Evolutionary conservation across 2,113 vertebrate species (phyloP).

Genomic region (Pandion haliaetus): DNA sequence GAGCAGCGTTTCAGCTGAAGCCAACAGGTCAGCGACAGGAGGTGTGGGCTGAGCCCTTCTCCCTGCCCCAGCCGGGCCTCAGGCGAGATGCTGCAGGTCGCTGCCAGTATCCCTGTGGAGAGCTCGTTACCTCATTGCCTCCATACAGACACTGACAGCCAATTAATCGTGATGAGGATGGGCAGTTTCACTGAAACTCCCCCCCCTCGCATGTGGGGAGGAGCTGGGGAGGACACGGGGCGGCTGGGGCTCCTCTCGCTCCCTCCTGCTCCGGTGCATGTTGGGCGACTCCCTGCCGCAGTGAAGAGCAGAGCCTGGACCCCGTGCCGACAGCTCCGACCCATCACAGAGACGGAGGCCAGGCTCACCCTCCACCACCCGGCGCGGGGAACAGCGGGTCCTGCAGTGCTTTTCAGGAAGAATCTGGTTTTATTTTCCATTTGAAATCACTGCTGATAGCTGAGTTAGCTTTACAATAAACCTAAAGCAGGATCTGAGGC

Average conservation of each 20-base stretch:
- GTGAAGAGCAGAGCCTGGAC: not conserved
- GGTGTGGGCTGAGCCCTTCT: not conserved
- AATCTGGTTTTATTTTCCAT: not conserved
- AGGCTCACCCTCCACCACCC: too few species aligned
- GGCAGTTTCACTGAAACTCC: not conserved
- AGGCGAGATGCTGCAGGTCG: not conserved
- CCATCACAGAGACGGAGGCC: not conserved
- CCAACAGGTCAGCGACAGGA: accelerated
- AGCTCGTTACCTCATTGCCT: not conserved
- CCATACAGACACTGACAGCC: not conserved
- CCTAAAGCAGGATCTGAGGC: not conserved
- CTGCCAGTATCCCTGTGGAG: accelerated
- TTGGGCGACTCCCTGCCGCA: too few species aligned
- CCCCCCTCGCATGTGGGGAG: not conserved
- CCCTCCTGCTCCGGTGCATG: not conserved
- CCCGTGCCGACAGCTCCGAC: not conserved
- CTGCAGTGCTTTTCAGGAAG: not conserved
- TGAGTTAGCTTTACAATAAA: not conserved
- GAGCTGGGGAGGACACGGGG: not conserved
- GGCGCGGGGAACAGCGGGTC: accelerated
- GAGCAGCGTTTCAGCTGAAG: not conserved
- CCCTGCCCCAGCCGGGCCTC: not conserved
- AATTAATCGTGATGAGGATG: not conserved
- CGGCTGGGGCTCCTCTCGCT: not conserved
- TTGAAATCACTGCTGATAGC: not conserved